Evolutionary conservation across 2,113 vertebrate genomes (phyloP).

Genomic region (Heteronetta atricapilla): DNA sequence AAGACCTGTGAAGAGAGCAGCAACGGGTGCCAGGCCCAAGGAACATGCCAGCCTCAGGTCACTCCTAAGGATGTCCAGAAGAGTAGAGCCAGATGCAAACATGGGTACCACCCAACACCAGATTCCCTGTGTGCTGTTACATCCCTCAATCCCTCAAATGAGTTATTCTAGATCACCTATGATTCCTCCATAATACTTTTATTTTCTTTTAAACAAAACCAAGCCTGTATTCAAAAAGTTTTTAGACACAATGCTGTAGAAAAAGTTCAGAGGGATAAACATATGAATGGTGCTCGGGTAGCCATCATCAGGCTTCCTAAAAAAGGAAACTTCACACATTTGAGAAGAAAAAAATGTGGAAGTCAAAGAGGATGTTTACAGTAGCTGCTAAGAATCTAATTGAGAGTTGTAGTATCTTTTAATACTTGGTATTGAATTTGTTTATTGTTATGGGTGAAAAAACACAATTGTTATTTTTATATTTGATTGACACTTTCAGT

Average conservation of each 20-base stretch:
- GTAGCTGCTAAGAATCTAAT: not conserved
- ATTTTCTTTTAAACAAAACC: too few species aligned
- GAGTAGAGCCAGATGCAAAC: not conserved
- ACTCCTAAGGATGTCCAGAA: not conserved
- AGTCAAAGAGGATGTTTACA: not conserved
- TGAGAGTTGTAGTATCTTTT: not conserved
- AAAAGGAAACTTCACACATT: not conserved
- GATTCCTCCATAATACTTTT: not conserved
- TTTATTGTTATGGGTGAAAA: not conserved
- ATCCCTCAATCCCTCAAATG: not conserved
- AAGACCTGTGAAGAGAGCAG: not conserved
- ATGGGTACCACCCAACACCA: too few species aligned
- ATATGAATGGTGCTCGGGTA: not conserved
- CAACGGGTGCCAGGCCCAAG: fast-evolving
- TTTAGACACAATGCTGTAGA: not conserved
- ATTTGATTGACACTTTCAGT: not conserved
- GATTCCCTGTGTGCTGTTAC: not conserved
- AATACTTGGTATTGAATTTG: not conserved
- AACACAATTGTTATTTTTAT: not conserved
- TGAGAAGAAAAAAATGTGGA: not conserved
- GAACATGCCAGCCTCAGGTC: not conserved
- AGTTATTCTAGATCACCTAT: not conserved
- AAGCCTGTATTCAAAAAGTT: not conserved
- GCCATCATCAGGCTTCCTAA: not conserved
- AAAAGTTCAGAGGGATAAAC: not conserved